A percentile compares a stretch with the other conserved stretches of the same genome.
phyloP scores from a whole-genome alignment of 2,113 vertebrate species.

The Oreochromis aureus region DNA sequence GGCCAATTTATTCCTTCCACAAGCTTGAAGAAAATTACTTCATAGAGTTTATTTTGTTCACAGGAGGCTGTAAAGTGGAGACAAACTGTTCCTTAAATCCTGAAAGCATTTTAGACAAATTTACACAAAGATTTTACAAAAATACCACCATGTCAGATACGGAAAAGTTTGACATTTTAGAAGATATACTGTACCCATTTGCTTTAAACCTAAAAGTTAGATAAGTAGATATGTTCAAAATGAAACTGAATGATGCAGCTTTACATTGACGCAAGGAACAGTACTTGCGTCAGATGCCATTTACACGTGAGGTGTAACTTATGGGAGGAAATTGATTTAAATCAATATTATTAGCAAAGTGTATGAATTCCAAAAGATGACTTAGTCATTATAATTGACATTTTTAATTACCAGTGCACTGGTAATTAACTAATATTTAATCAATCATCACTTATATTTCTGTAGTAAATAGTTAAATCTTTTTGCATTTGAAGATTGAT shows the following conservation, averaged over 20 bases:
- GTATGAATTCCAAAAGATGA: background rate
- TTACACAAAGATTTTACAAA: background rate
- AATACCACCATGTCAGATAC: background rate
- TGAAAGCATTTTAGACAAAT: background rate
- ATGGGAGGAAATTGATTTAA: background rate
- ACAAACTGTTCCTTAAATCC: background rate
- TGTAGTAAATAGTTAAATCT: background rate
- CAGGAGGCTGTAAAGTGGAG: accelerated
- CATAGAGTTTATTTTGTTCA: background rate
- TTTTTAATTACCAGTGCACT: background rate
- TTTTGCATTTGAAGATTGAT: background rate
- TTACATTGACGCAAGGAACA: background rate
- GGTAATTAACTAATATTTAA: background rate
- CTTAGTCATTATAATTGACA: background rate
- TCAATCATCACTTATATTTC: background rate
- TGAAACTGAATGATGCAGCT: background rate
- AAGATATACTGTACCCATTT: background rate
- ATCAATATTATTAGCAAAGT: background rate
- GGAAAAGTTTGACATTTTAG: background rate
- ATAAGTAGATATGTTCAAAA: background rate
- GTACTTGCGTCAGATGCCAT: background rate
- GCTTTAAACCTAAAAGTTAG: background rate
- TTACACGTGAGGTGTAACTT: background rate
- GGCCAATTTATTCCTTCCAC: background rate
- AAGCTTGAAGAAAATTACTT: background rate